These are phyloP conservation scores for Caenorhabditis sp. DNA, from an alignment of 2,888 invertebrate species.

Conservation along the genomic window DNA sequence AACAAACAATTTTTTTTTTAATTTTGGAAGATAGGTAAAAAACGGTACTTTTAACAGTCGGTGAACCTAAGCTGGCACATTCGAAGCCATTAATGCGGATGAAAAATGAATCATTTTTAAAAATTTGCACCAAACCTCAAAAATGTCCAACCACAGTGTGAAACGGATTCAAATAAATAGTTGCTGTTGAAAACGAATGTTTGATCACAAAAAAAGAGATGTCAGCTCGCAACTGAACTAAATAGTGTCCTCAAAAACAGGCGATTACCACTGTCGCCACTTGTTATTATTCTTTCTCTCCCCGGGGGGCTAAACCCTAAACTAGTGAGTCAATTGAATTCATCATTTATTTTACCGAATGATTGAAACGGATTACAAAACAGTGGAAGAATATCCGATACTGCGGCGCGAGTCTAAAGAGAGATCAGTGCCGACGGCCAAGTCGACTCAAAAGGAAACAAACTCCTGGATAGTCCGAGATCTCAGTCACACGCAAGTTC, in stretches of 20 bases:
- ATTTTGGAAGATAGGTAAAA: no score
- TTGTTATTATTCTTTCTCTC: slow-evolving; percentile 50
- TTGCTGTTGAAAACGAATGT: slow-evolving; percentile 34
- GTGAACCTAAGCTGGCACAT: no score
- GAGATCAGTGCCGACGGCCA: slow-evolving; percentile 53
- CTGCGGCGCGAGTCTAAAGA: slow-evolving; percentile 42
- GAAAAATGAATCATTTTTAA: no score
- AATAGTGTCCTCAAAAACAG: slow-evolving; percentile 52
- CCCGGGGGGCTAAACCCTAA: slow-evolving; percentile 33
- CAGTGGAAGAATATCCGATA: not conserved
- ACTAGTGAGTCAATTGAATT: slow-evolving; percentile 50
- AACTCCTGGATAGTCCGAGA: slow-evolving; percentile 33
- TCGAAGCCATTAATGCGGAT: no score
- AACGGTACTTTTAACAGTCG: no score
- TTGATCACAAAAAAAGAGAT: slow-evolving; percentile 45
- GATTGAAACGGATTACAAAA: slow-evolving; percentile 47
- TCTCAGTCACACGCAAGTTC: slow-evolving; percentile 41
- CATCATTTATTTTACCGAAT: slow-evolving; percentile 22
- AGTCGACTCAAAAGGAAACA: slow-evolving; percentile 27
- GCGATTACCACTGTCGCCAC: slow-evolving; percentile 55
- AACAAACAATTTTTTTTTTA: no score
- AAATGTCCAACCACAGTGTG: not conserved
- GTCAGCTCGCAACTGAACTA: slow-evolving; percentile 44
- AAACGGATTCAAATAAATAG: slow-evolving; percentile 13
- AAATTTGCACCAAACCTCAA: no score